Evolutionary conservation across 2,113 vertebrate species (phyloP).

Genomic region (Lepus europaeus): DNA sequence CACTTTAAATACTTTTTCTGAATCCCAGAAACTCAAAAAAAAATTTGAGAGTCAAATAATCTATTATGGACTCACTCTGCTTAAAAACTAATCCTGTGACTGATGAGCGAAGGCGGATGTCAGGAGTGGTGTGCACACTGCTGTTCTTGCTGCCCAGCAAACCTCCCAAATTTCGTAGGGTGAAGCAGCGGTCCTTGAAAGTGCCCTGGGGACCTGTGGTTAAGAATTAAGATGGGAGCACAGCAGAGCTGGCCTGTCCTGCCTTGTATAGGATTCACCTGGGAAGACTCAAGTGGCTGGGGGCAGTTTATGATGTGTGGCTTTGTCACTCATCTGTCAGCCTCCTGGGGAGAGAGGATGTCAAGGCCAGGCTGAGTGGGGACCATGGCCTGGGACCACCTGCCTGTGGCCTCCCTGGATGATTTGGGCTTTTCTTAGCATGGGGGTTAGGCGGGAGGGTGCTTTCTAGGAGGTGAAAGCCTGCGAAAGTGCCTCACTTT

Average conservation of each 20-base stretch:
- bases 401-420: neutral
- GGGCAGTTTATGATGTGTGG: neutral
- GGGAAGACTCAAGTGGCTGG: neutral
- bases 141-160: neutral
- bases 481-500: neutral
- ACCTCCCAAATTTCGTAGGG: neutral
- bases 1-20: neutral
- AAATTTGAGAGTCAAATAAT: neutral
- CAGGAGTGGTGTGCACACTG: neutral
- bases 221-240: neutral
- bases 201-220: neutral
- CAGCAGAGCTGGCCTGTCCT: neutral
- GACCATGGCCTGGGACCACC: neutral
- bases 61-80: neutral
- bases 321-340: neutral
- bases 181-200: neutral
- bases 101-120: neutral
- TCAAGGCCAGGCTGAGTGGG: neutral
- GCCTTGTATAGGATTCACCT: too few relatives aligned
- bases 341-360: neutral
- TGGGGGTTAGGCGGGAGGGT: neutral
- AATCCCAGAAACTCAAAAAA: neutral
- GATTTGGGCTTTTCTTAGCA: neutral
- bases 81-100: neutral
- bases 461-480: neutral